Percentiles rank a stretch among this genome's conserved stretches.
These are phyloP conservation scores for Gobio gobio DNA, from an alignment of 2,113 vertebrate genomes.

Conservation along the genomic window DNA sequence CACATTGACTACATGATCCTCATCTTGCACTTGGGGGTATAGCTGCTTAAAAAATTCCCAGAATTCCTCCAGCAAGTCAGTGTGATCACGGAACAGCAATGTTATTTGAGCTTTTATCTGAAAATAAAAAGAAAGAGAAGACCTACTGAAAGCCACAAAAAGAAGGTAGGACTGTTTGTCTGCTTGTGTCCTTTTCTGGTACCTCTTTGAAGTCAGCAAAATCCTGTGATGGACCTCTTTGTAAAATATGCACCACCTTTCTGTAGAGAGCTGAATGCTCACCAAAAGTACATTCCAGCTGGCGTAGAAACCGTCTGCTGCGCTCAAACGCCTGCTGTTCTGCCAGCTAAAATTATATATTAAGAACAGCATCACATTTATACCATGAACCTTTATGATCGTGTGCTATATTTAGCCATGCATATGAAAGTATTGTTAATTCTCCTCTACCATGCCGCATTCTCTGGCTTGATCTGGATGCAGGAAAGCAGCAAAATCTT, in stretches of 20 bases:
- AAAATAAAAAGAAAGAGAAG: not conserved
- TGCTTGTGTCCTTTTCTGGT: not conserved
- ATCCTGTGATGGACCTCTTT: constrained; percentile 76
- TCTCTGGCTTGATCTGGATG: constrained; percentile 80
- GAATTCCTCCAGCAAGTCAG: constrained; percentile 86
- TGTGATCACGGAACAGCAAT: constrained; percentile 80
- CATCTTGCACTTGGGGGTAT: constrained; percentile 73
- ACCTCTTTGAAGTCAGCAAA: constrained; percentile 82
- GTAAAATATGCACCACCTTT: constrained; percentile 86
- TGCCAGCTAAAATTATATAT: constrained; percentile 73
- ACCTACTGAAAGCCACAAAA: not conserved
- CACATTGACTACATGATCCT: constrained; percentile 55
- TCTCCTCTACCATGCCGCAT: constrained; percentile 83
- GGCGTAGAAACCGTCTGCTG: constrained; percentile 85
- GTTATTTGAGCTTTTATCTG: constrained; percentile 86
- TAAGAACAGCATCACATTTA: not conserved
- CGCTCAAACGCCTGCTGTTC: constrained; percentile 92
- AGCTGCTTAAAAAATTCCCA: constrained; percentile 84
- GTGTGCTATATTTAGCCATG: not conserved
- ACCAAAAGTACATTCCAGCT: constrained; percentile 84
- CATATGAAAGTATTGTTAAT: not conserved
- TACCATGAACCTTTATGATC: no score
- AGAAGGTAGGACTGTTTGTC: not conserved
- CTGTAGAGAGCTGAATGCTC: constrained; percentile 85
- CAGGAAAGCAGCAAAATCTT: constrained; percentile 90